Evolutionary conservation across 2,113 vertebrate genomes (phyloP).

Genomic region (Spea multiplicata): DNA sequence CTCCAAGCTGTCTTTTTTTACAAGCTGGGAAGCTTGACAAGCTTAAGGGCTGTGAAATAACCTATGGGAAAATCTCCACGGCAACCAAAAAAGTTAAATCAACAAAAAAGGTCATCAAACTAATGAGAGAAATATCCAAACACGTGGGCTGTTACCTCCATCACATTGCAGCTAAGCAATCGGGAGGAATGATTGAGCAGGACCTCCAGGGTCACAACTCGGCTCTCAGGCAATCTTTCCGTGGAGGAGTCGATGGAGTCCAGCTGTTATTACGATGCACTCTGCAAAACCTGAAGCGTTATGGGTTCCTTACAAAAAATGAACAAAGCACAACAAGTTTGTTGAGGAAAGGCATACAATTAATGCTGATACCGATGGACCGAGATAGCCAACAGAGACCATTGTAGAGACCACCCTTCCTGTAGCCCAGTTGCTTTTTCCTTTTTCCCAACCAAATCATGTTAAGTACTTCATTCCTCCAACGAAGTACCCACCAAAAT

Average conservation of each 20-base stretch:
- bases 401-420: too few species aligned
- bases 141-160: background rate
- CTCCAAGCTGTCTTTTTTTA: background rate
- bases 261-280: background rate
- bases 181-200: constrained; percentile 21
- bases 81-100: constrained; percentile 50
- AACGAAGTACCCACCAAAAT: too few species aligned
- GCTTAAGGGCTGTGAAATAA: constrained; percentile 56
- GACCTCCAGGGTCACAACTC: background rate
- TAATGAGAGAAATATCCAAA: constrained; percentile 49
- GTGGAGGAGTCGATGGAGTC: constrained; percentile 4
- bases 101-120: constrained; percentile 48
- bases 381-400: too few species aligned
- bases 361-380: too few species aligned
- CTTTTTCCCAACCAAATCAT: too few species aligned
- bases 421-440: too few species aligned
- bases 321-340: too few species aligned
- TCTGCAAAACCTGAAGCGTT: background rate
- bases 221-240: background rate
- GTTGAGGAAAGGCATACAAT: too few species aligned
- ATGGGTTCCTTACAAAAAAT: background rate
- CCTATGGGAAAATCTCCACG: constrained; percentile 49
- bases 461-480: too few species aligned
- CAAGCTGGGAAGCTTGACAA: constrained; percentile 48
- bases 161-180: constrained; percentile 1